Percentiles rank a stretch among this genome's conserved stretches.
These are phyloP conservation scores for Ailuropoda melanoleuca DNA, from an alignment of 2,113 vertebrate species.

Conservation along the genomic window DNA sequence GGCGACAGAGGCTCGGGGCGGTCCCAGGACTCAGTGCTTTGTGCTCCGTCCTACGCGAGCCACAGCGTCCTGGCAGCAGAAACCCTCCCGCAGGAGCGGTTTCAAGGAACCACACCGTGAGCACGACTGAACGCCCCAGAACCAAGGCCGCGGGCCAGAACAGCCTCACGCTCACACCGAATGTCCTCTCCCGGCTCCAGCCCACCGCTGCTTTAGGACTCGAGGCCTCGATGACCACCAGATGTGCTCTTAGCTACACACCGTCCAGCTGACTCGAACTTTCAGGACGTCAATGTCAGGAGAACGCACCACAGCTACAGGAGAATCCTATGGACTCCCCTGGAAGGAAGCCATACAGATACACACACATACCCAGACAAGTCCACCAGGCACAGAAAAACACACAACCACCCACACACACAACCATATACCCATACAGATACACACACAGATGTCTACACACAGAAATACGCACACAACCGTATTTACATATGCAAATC, in stretches of 20 bases:
- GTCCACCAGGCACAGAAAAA: neutral
- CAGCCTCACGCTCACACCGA: rapidly evolving
- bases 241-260: neutral
- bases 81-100: neutral
- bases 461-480: neutral
- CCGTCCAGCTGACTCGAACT: neutral
- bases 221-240: rapidly evolving
- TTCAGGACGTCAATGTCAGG: rapidly evolving
- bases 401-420: neutral
- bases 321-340: neutral
- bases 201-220: rapidly evolving
- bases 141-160: rapidly evolving
- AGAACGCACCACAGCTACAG: neutral
- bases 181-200: rapidly evolving
- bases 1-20: rapidly evolving
- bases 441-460: neutral
- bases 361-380: neutral
- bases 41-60: neutral
- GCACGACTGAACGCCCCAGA: too few species aligned
- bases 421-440: neutral
- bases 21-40: rapidly evolving
- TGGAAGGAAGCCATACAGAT: neutral
- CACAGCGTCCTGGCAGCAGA: neutral
- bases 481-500: neutral
- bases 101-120: neutral